phyloP scores from a whole-genome alignment of 2,797 vertebrate genomes.

The Cheirogaleus major region DNA sequence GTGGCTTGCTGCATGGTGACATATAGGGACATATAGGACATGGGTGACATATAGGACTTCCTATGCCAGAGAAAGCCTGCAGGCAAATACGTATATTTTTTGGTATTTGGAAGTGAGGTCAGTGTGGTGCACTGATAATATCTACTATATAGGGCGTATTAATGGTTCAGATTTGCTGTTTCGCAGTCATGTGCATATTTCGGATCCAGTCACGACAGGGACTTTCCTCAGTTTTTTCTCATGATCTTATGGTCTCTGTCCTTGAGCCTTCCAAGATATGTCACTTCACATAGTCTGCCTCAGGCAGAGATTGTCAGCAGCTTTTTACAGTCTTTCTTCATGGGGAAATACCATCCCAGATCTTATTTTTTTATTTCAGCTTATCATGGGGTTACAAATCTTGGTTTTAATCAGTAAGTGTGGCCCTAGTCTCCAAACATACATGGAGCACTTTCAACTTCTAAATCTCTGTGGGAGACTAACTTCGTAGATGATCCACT shows the following conservation, averaged over 20 bases:
- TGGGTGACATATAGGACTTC: neutral
- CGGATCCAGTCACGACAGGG: neutral
- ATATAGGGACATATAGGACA: neutral
- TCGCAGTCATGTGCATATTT: neutral
- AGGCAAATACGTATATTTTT: neutral
- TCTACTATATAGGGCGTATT: neutral
- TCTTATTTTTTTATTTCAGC: neutral
- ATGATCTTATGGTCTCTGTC: neutral
- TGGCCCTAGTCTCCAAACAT: neutral
- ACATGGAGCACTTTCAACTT: neutral
- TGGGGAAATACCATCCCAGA: neutral
- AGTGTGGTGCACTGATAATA: neutral
- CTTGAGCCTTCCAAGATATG: neutral
- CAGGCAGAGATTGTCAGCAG: neutral
- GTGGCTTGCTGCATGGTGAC: neutral
- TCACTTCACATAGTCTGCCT: conserved; percentile 71
- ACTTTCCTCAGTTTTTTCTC: neutral
- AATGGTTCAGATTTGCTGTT: neutral
- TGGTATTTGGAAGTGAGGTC: neutral
- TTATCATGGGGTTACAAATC: neutral
- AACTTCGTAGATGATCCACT: neutral
- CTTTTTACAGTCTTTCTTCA: neutral
- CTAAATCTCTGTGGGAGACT: neutral
- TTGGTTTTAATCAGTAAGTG: neutral
- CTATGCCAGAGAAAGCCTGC: neutral